A percentile compares a stretch with the other conserved stretches of the same genome.
These are phyloP conservation scores for Sylvilagus floridanus DNA, from an alignment of 2,797 vertebrate species.

Conservation along the genomic window DNA sequence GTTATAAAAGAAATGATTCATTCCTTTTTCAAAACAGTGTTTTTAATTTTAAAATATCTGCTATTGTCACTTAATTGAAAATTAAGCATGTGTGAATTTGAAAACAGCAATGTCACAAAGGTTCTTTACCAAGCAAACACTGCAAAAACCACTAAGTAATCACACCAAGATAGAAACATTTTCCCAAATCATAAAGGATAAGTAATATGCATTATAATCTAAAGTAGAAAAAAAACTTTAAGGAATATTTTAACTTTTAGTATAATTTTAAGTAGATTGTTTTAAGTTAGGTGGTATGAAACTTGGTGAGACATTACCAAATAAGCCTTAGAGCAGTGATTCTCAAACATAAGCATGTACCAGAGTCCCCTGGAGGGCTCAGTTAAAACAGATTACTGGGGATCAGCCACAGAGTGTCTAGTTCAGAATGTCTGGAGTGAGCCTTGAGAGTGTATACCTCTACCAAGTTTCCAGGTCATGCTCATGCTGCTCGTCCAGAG, in stretches of 20 bases:
- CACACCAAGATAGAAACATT: not conserved
- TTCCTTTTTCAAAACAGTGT: not conserved
- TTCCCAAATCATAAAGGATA: slow-evolving; percentile 44
- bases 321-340: not conserved
- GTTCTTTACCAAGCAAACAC: slow-evolving; percentile 44
- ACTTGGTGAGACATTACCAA: not conserved
- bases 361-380: not conserved
- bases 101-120: slow-evolving; percentile 30
- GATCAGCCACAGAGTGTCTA: slow-evolving; percentile 12
- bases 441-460: not conserved
- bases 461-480: slow-evolving; percentile 23
- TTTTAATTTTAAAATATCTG: slow-evolving; percentile 51
- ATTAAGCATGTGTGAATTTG: slow-evolving; percentile 13
- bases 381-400: not conserved
- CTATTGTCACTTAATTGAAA: slow-evolving; percentile 32
- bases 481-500: not conserved
- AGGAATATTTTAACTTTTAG: not conserved
- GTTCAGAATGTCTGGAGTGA: not conserved
- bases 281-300: not conserved
- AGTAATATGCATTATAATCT: not conserved
- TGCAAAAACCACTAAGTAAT: slow-evolving; percentile 43
- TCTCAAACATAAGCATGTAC: slow-evolving; percentile 14
- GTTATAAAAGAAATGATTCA: slow-evolving; percentile 49
- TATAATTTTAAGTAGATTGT: not conserved
- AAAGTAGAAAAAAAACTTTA: not conserved